Percentiles rank a stretch among this genome's conserved stretches.
These are phyloP conservation scores for Orthosia incerta DNA, from an alignment of 2,888 invertebrate genomes.

Conservation along the genomic window DNA sequence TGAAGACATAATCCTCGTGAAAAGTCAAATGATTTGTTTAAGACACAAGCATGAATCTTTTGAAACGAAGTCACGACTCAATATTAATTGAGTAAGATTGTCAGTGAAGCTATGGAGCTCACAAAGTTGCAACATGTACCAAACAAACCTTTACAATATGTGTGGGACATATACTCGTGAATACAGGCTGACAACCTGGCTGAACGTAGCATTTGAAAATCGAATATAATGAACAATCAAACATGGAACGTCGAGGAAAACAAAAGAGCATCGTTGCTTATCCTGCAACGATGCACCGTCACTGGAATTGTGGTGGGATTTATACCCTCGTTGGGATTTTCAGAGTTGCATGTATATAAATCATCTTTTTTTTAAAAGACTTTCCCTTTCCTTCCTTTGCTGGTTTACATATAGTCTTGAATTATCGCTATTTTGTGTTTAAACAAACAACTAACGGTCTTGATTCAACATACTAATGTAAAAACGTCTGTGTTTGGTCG, in stretches of 20 bases:
- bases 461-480: not conserved
- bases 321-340: slow-evolving; percentile 22
- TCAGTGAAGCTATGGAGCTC: slow-evolving; percentile 10
- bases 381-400: not conserved
- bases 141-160: not conserved
- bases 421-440: not conserved
- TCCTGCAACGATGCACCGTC: slow-evolving; percentile 3
- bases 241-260: slow-evolving; percentile 22
- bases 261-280: slow-evolving; percentile 13
- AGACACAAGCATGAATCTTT: not conserved
- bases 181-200: not conserved
- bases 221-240: slow-evolving; percentile 14
- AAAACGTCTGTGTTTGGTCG: not conserved
- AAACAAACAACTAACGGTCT: not conserved
- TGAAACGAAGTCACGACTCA: slow-evolving; percentile 37
- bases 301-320: not conserved
- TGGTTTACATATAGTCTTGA: not conserved
- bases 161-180: not conserved
- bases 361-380: not conserved
- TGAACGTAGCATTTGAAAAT: slow-evolving; percentile 15
- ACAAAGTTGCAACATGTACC: slow-evolving; percentile 16
- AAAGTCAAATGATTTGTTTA: slow-evolving; percentile 4
- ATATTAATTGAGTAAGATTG: slow-evolving; percentile 24
- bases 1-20: not conserved
- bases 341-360: not conserved